Base-by-base conservation (phyloP, 1,140 invertebrate species). In the Drosophila takahashii region DNA sequence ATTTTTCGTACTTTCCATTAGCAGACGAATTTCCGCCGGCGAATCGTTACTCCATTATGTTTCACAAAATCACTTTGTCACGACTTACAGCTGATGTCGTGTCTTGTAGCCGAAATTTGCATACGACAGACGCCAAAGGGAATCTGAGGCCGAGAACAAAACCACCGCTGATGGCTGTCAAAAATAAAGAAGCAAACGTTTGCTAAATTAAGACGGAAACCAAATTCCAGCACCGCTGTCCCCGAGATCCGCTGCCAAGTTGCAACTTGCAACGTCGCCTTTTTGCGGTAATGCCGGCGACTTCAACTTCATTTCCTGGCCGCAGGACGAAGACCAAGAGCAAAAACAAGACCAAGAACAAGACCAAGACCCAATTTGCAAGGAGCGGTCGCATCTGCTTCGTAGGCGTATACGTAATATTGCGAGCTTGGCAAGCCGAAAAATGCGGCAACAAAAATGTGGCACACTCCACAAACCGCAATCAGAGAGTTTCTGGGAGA, bases 141-240 rank as follows among this genome's bases (percentile, higher is more conserved):
- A 81, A 39, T 67, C 57, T 18, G 52, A 59, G 34, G 42, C 53
- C 32, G 34, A 47, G 56, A 57, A 53, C 70, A 50, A 44, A 69
- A 53, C 37, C 39, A 34, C 52, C 48, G 36, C 57, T 73, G 70
- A 61, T 53, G 67, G 27, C 57, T 74, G 59, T 75, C 71, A 64
- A 79, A 83, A 83, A 76, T 83, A 87, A 89, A 83, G 62, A 61
- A 62, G 83, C 84, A 77, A 84, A 87, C 79, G 83, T 87, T 89
- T 84, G 83, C 83, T 84, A 87, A 87, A 87, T 87, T 87, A 89
- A 83, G 73, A 64, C 76, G 79, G 76, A 87, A 83, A 70, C 65
- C 84, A 57, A 87, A 79, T 89, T 79, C 50, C 15, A 18, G 22
- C 1, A 56, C 52, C 56, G 39, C 39, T n/a, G n/a, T n/a, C n/a